These are phyloP conservation scores for Drosophila lacteicornis DNA, from an alignment of 1,140 invertebrate genomes.

Conservation along the genomic window DNA sequence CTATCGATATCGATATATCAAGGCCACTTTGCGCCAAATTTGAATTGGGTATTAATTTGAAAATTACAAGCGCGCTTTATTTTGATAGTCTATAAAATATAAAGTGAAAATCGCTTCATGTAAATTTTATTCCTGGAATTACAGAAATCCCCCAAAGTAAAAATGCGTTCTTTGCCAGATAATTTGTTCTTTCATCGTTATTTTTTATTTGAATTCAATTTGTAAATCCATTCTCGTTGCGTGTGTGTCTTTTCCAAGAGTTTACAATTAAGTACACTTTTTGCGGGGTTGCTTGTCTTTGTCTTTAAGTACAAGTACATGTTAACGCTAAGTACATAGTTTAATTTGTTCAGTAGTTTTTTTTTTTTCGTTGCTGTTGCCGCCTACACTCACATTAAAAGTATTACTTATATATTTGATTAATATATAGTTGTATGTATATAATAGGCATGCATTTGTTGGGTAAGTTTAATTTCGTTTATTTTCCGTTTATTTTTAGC, in stretches of 20 bases:
- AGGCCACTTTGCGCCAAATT: not conserved
- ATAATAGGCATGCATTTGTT: slow-evolving; percentile 36
- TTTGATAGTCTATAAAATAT: not conserved
- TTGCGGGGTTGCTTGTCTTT: not conserved
- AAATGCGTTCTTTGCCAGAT: not conserved
- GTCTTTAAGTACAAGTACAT: slow-evolving; percentile 15
- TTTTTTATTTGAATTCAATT: slow-evolving; percentile 54
- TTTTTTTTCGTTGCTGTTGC: slow-evolving; percentile 12
- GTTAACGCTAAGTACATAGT: slow-evolving; percentile 37
- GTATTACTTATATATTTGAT: slow-evolving; percentile 21
- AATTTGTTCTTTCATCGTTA: slow-evolving; percentile 31
- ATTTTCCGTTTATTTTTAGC: slow-evolving; percentile 35
- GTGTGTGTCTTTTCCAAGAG: slow-evolving; percentile 23
- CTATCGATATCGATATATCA: not conserved
- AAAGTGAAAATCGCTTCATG: not conserved
- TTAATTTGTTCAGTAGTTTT: slow-evolving; percentile 43
- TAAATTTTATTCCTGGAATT: not conserved
- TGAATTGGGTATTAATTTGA: not conserved
- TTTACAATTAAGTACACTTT: slow-evolving; percentile 47
- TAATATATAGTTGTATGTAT: slow-evolving; percentile 14
- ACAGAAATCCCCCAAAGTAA: not conserved
- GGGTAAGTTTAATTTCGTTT: slow-evolving; percentile 37
- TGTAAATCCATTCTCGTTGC: slow-evolving; percentile 42
- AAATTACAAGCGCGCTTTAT: not conserved
- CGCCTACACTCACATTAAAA: slow-evolving; percentile 13